Evolutionary conservation across 2,797 vertebrate species (phyloP).

Genomic region (Semotilus atromaculatus): DNA sequence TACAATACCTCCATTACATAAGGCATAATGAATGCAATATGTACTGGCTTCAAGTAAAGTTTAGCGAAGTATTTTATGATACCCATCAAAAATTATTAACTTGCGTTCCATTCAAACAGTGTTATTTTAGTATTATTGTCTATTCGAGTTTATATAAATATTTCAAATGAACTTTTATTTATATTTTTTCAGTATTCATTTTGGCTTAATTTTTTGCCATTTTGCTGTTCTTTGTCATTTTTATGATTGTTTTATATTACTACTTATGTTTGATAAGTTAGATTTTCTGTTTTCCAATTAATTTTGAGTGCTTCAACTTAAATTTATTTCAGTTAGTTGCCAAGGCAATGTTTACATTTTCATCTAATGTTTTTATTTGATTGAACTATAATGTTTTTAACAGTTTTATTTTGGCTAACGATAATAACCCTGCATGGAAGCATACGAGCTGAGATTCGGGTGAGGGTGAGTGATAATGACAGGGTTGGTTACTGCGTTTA

Average conservation of each 20-base stretch:
- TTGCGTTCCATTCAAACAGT: not conserved
- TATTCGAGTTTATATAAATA: not conserved
- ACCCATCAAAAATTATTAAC: not conserved
- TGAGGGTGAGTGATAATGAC: not conserved
- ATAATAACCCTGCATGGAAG: not conserved
- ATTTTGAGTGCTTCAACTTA: not conserved
- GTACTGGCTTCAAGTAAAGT: not conserved
- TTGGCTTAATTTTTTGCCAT: not conserved
- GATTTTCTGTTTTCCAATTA: not conserved
- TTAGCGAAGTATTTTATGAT: not conserved
- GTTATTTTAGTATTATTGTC: not conserved
- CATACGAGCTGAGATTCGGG: not conserved
- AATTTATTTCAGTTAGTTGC: no score
- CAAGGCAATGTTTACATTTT: not conserved
- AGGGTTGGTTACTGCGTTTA: not conserved
- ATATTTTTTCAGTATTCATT: not conserved
- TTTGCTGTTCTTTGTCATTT: not conserved
- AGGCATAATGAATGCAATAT: not conserved
- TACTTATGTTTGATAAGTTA: not conserved
- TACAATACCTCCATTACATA: not conserved
- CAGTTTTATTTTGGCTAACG: not conserved
- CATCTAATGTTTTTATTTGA: not conserved
- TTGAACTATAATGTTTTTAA: not conserved
- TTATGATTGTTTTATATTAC: not conserved
- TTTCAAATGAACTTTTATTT: not conserved